phyloP scores from a whole-genome alignment of 2,113 vertebrate species.

The Lonchura striata region DNA sequence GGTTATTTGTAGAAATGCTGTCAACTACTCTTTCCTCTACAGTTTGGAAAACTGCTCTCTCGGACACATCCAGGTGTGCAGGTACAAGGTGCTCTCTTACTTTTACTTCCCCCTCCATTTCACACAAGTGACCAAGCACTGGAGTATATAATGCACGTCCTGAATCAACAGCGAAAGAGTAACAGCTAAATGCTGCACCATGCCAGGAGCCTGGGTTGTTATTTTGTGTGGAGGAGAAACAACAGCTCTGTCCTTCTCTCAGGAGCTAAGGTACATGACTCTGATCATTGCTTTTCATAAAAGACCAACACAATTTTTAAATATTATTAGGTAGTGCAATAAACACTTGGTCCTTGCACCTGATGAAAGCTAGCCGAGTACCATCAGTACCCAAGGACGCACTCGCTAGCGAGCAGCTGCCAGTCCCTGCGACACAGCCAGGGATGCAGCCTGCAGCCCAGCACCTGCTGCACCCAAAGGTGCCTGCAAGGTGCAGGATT shows the following conservation, averaged over 20 bases:
- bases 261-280: background rate
- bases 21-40: background rate
- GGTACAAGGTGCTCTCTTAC: background rate
- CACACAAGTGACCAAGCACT: background rate
- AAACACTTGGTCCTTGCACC: background rate
- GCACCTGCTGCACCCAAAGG: background rate
- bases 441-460: background rate
- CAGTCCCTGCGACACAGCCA: background rate
- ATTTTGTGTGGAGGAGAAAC: background rate
- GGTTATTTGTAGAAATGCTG: background rate
- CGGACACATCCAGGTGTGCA: background rate
- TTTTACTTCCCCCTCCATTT: background rate
- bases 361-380: background rate
- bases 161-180: background rate
- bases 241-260: background rate
- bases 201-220: background rate
- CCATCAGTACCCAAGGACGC: background rate
- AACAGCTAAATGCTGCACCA: background rate
- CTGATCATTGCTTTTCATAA: background rate
- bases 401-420: fast-evolving
- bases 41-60: background rate
- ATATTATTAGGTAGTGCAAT: background rate
- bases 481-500: background rate
- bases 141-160: fast-evolving
- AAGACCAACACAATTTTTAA: background rate